Evolutionary conservation across 2,113 vertebrate species (phyloP).

Genomic region (Apaloderma vittatum): DNA sequence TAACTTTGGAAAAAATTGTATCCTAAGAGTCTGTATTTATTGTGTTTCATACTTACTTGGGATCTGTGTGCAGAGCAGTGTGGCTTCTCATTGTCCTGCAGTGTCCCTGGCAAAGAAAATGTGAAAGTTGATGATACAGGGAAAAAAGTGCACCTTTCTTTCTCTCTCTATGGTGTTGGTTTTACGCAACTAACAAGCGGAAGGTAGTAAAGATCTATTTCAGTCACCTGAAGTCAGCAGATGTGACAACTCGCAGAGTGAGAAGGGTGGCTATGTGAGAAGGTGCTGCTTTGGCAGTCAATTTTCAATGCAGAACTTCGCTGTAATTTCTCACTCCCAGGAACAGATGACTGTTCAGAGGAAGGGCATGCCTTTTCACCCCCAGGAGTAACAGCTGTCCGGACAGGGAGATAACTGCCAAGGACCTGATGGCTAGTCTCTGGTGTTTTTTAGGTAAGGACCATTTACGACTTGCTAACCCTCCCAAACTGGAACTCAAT

Average conservation of each 20-base stretch:
- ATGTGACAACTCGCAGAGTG: neutral
- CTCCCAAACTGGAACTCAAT: neutral
- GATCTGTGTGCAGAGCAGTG: neutral
- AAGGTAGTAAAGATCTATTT: constrained; percentile 45
- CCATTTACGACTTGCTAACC: neutral
- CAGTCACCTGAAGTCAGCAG: constrained; percentile 39
- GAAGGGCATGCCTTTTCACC: neutral
- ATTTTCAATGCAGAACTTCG: constrained; percentile 16
- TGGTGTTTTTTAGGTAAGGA: neutral
- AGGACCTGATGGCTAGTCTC: neutral
- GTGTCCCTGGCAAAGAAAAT: neutral
- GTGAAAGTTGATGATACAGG: neutral
- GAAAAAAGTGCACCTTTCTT: neutral
- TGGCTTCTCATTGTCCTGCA: neutral
- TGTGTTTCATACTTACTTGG: neutral
- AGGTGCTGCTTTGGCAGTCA: neutral
- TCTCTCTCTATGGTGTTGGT: neutral
- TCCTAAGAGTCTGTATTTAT: neutral
- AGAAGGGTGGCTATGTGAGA: neutral
- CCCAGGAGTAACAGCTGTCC: neutral
- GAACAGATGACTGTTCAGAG: neutral
- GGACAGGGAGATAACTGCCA: neutral
- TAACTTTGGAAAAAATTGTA: neutral
- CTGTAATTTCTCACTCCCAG: neutral
- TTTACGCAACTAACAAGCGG: neutral